A percentile compares a stretch with the other conserved stretches of the same genome.
These are phyloP conservation scores for Darevskia nairensis DNA, from an alignment of 2,797 vertebrate genomes.

Conservation along the genomic window DNA sequence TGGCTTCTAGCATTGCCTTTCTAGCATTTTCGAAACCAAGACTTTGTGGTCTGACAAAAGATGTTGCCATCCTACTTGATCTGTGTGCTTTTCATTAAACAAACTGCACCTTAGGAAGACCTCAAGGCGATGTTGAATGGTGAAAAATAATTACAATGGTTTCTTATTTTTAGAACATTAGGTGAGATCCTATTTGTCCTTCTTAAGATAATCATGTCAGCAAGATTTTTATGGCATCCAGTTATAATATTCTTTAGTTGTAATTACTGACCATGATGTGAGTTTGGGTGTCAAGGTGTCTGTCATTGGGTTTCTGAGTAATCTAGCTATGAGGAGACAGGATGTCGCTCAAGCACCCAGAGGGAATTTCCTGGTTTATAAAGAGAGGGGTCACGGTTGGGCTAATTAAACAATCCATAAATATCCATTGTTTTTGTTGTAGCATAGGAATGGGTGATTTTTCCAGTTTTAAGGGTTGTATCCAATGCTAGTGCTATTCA, in stretches of 20 bases:
- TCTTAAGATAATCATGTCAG: background rate
- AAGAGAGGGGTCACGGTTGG: background rate
- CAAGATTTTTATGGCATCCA: slow-evolving; percentile 7
- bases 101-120: background rate
- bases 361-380: background rate
- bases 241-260: background rate
- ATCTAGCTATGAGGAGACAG: background rate
- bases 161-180: slow-evolving; percentile 25
- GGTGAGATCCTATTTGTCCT: slow-evolving; percentile 21
- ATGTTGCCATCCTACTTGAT: background rate
- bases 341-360: background rate
- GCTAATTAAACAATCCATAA: background rate
- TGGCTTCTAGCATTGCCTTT: no score
- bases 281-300: background rate
- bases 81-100: background rate
- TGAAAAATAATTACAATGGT: background rate
- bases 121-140: background rate
- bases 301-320: background rate
- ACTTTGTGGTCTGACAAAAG: background rate
- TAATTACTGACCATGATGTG: background rate
- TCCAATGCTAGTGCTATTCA: no score
- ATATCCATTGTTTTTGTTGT: background rate
- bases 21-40: background rate
- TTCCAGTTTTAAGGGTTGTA: no score
- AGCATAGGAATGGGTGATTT: background rate